Evolutionary conservation across 2,113 vertebrate species (phyloP).

Genomic region (Manacus vitellinus): DNA sequence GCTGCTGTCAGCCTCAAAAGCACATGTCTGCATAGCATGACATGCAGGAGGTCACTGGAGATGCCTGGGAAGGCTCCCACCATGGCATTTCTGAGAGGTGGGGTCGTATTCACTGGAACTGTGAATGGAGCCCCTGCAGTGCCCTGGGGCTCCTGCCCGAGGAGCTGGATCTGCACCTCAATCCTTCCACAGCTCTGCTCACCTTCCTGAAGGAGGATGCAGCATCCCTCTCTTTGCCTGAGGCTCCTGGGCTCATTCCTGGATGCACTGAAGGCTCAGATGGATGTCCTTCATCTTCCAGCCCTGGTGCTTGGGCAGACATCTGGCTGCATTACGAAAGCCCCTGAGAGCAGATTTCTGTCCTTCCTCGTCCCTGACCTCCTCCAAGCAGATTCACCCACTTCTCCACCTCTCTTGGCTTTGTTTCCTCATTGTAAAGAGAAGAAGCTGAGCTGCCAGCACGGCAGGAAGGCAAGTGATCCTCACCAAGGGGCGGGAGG

Average conservation of each 20-base stretch:
- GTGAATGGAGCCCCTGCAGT: accelerated
- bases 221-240: background rate
- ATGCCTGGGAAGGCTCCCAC: background rate
- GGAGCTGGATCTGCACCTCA: background rate
- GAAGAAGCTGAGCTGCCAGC: background rate
- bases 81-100: accelerated
- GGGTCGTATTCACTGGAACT: accelerated
- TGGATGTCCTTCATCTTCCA: background rate
- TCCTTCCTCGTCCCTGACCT: background rate
- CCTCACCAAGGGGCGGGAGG: background rate
- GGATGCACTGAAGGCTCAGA: background rate
- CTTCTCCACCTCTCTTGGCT: constrained; percentile 18
- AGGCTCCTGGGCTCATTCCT: background rate
- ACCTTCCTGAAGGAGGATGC: background rate
- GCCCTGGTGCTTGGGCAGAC: background rate
- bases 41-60: background rate
- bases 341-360: background rate
- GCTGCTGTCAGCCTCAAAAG: background rate
- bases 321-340: background rate
- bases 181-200: accelerated
- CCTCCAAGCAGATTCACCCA: background rate
- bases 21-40: accelerated
- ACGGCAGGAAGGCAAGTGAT: background rate
- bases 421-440: background rate
- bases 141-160: background rate